Base-by-base conservation (phyloP, 1,140 invertebrate species). In the Aleiodes sp. region DNA sequence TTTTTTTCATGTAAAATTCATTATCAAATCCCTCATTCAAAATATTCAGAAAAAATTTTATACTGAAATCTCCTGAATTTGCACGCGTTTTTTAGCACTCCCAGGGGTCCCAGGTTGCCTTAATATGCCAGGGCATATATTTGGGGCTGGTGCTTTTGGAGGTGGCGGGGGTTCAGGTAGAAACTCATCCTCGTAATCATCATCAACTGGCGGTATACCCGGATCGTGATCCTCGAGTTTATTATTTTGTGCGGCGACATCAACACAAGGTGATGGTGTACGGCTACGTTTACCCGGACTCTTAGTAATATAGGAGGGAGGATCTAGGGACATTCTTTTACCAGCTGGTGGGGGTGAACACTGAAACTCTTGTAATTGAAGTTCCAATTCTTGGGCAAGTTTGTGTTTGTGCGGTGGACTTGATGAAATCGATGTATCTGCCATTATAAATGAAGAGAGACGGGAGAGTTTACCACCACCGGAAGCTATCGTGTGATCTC, bases 31-130 rank as follows among this genome's bases (percentile, higher is more conserved):
- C 57, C 60, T 63, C 10, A 29, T 12, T 28, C 12, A 39, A 8
- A 19, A 35, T 37, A 29, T 2, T 60, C 19, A 39, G 59, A 37
- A 35, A 14, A 56, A 43, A 43, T 14, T 16, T 92, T 89, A 94
- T 83, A 94, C 93, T 43, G 93, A 94, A 87, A 94, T 94, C 82
- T 94, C 93, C 83, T 94, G 93, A 83, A 94, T 94, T 85, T 94
- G 93, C 71, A 94, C 93, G 75, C 93, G 89, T 84, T 94, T 94
- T 83, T 94, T 94, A 84, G 92, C 90, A 59, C 91, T 90, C 37
- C 90, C 91, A 0, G 90, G 89, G 2, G 88, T 89, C 1, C 88
- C 88, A 0, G 89, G 87, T 71, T 91, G 88, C 26, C 91, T 78
- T 4, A 92, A 80, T 19, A 92, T 92, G 0, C 91, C 91, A 2